Evolutionary conservation across 1,140 invertebrate species (phyloP).

Genomic region (Drosophila arawakana): DNA sequence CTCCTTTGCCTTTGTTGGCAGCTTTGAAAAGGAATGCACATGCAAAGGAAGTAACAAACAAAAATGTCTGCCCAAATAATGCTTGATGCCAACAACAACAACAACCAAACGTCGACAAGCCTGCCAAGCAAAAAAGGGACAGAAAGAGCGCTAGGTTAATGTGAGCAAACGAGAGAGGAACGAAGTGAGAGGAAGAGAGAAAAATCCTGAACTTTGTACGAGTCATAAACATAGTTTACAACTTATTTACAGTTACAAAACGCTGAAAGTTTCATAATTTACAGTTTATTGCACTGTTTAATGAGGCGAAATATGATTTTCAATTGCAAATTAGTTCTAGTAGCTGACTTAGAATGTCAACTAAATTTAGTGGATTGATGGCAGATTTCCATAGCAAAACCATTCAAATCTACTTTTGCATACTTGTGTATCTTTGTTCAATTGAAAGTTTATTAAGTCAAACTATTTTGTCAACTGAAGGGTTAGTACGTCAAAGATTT

Average conservation of each 20-base stretch:
- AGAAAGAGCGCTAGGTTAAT: not conserved
- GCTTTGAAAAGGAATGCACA: constrained; percentile 65
- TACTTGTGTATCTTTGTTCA: too few relatives aligned
- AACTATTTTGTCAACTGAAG: too few relatives aligned
- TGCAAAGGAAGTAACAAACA: constrained; percentile 62
- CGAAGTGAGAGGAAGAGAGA: not conserved
- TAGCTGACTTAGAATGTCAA: too few relatives aligned
- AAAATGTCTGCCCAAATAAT: constrained; percentile 49
- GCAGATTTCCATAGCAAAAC: too few relatives aligned
- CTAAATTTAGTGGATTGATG: too few relatives aligned
- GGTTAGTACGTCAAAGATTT: too few relatives aligned
- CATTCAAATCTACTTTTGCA: too few relatives aligned
- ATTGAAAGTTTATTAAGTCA: too few relatives aligned
- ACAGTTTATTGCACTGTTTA: not conserved
- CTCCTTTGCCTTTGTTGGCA: constrained; percentile 22
- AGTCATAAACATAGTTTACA: constrained; percentile 47
- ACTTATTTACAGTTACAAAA: constrained; percentile 44
- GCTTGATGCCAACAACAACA: constrained; percentile 27
- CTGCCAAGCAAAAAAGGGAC: constrained; percentile 44
- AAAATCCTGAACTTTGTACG: constrained; percentile 11
- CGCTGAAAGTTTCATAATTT: not conserved
- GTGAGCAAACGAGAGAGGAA: too few relatives aligned
- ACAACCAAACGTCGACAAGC: constrained; percentile 26
- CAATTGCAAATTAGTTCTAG: not conserved
- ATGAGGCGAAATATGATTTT: not conserved